Evolutionary conservation across 2,113 vertebrate genomes (phyloP), one percentile per base, ranked within the genome.

Genomic region (Colossoma macropomum): DNA sequence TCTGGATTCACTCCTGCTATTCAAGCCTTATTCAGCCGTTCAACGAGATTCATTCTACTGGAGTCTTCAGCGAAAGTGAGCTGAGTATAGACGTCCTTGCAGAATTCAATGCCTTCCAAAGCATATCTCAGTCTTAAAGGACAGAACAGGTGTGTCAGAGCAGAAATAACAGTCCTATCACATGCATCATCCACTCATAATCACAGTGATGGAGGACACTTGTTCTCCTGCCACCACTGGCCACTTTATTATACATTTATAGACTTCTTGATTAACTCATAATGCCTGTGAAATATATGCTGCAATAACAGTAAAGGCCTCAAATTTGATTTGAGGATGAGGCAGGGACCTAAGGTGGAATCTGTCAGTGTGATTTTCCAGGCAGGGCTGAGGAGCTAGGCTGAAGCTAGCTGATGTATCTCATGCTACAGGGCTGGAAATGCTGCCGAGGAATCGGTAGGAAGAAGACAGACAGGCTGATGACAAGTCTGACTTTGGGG

Each of bases 361-460:
- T 68, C 28, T 38, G 70, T 75, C 92, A 93, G 89, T 92, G 91
- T 90, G 90, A 88, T 93, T 94, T 94, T 63, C 41, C 93, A 89
- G 60, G 38, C 90, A 89, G 92, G 92, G 79, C 88, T 92, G 77
- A 91, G 89, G 87, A 89, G 91, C 93, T 72, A 59, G 17, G 21
- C 56, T 11, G 10, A 30, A 16, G 23, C 60, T 63, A 54, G 32
- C 63, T 72, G 62, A 74, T 54, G n/a, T 41, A 50, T 73, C 69
- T 81, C 19, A 73, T n/a, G 54, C n/a, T 23, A 17, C 54, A 48
- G 59, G 45, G 63, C 9, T 13, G 63, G 32, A 69, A 52, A n/a
- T 25, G 28, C 71, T 62, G 65, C 45, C 32, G 54, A 77, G 60
- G 65, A 81, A 77, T 16, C 19, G 66, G 15, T 28, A 32, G 28